These are phyloP conservation scores for Nothocercus nigrocapillus DNA, from an alignment of 2,113 vertebrate species.

Conservation along the genomic window DNA sequence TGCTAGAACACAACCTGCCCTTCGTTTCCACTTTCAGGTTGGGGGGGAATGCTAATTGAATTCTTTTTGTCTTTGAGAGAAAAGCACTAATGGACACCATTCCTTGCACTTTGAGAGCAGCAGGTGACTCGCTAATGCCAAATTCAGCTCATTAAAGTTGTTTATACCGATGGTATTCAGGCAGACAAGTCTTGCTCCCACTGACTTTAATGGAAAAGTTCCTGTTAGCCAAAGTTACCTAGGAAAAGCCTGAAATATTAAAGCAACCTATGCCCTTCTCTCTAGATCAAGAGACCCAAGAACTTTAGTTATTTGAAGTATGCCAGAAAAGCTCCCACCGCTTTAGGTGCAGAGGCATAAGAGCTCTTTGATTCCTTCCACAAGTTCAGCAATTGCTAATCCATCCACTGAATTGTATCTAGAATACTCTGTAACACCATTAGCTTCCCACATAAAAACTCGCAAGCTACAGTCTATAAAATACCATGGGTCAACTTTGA, in stretches of 20 bases:
- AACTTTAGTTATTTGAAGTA: not conserved
- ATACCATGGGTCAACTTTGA: not conserved
- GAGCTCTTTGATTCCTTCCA: slow-evolving; percentile 40
- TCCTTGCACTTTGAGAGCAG: slow-evolving; percentile 15
- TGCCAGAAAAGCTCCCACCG: not conserved
- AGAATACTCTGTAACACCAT: not conserved
- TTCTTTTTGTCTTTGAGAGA: not conserved
- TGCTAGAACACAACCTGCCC: not conserved
- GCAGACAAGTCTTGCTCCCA: not conserved
- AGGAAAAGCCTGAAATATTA: not conserved
- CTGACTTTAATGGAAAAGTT: slow-evolving; percentile 8
- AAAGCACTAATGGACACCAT: slow-evolving; percentile 28
- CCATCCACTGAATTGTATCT: not conserved
- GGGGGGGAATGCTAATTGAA: not conserved
- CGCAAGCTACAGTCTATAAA: not conserved
- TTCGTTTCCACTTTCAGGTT: slow-evolving; percentile 5
- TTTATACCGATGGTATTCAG: not conserved
- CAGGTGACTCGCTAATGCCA: not conserved
- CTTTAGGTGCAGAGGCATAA: not conserved
- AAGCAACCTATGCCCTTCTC: not conserved
- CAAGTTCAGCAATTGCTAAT: not conserved
- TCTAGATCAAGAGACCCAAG: not conserved
- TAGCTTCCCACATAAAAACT: not conserved
- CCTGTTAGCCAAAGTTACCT: not conserved
- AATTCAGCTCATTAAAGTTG: slow-evolving; percentile 1